Conservation (phyloP, 2,113 vertebrate genomes). For the Lampris incognitus region DNA sequence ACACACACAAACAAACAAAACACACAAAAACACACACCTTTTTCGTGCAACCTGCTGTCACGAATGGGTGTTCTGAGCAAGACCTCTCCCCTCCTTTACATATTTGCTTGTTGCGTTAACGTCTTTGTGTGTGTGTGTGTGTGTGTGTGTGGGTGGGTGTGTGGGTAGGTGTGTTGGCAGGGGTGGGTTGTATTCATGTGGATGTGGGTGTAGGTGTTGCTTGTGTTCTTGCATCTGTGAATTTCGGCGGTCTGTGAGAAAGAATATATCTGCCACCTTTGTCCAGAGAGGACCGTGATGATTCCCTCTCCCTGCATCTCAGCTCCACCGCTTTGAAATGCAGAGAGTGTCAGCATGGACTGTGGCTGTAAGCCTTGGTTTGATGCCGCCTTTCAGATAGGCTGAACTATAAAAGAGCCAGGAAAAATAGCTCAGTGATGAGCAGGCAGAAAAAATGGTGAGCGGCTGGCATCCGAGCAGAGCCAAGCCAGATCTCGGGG, state of each 20-base stretch:
- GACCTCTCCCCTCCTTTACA: slow-evolving; percentile 31
- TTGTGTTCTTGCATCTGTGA: neutral
- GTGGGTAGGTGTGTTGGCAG: neutral
- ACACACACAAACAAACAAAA: slow-evolving; percentile 1
- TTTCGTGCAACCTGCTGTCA: neutral
- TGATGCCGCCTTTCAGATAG: slow-evolving; percentile 71
- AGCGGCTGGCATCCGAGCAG: slow-evolving; percentile 49
- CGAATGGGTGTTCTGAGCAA: slow-evolving; percentile 50
- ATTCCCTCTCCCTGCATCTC: slow-evolving; percentile 22
- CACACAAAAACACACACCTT: neutral
- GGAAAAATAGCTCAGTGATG: slow-evolving; percentile 44
- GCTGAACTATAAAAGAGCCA: slow-evolving; percentile 64
- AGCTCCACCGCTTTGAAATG: slow-evolving; percentile 67
- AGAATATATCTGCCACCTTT: slow-evolving; percentile 17
- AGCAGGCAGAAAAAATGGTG: slow-evolving; percentile 15
- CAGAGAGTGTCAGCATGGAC: slow-evolving; percentile 52
- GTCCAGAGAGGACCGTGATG: slow-evolving; percentile 7
- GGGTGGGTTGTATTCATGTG: neutral
- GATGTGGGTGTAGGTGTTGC: neutral
- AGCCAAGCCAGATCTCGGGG: slow-evolving; percentile 38
- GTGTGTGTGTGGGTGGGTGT: slow-evolving; percentile 6
- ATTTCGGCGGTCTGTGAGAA: slow-evolving; percentile 1
- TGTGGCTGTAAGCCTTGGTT: slow-evolving; percentile 48
- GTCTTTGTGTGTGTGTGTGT: slow-evolving; percentile 11
- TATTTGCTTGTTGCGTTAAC: slow-evolving; percentile 21